These are phyloP conservation scores for Hydraecia micacea DNA, from an alignment of 2,888 invertebrate genomes.

Conservation along the genomic window DNA sequence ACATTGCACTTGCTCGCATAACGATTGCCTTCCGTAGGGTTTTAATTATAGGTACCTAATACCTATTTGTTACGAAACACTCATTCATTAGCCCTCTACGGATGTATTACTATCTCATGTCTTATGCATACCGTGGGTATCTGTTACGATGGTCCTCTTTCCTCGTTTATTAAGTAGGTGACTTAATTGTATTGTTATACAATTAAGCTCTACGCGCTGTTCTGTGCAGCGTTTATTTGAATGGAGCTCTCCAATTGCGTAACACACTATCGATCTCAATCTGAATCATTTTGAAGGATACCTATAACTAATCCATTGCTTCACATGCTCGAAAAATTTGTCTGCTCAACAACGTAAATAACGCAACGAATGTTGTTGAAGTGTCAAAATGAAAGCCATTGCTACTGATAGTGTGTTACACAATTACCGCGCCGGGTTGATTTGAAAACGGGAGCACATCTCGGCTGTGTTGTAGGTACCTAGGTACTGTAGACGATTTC, in stretches of 20 bases:
- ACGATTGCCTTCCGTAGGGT: slow-evolving; percentile 52
- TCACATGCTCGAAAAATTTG: background rate
- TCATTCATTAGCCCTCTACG: slow-evolving; percentile 28
- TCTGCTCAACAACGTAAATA: background rate
- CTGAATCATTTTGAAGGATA: background rate
- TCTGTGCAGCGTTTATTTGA: background rate
- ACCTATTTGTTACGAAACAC: slow-evolving; percentile 39
- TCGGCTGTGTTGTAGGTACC: background rate
- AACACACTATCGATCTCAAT: background rate
- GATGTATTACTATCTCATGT: slow-evolving; percentile 47
- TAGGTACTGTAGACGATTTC: background rate
- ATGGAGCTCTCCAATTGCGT: background rate
- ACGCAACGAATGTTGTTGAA: background rate
- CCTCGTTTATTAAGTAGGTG: background rate
- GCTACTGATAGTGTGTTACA: background rate
- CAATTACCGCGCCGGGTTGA: background rate
- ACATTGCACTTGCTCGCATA: slow-evolving; percentile 57
- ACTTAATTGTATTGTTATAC: slow-evolving; percentile 10
- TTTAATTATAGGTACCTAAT: slow-evolving; percentile 37
- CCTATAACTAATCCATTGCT: background rate
- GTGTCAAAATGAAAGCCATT: background rate
- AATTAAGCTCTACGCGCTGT: background rate
- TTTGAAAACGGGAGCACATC: background rate
- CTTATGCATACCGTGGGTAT: slow-evolving; percentile 16
- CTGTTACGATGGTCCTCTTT: slow-evolving; percentile 22